Evolutionary conservation across 2,888 invertebrate species (phyloP), one percentile per base, ranked within the genome.

Genomic region (Antheraea assamensis): DNA sequence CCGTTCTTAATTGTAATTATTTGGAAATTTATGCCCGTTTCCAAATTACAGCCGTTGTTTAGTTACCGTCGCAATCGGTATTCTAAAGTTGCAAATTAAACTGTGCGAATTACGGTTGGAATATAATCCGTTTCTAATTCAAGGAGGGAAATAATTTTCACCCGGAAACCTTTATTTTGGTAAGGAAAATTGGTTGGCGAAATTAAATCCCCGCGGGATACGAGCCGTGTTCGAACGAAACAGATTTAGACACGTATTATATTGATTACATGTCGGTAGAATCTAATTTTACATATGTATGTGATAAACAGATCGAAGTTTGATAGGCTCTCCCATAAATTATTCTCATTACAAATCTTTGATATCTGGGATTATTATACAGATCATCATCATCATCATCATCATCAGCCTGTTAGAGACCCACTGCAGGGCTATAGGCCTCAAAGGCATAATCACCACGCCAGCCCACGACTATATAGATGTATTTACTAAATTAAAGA

Each of bases 181-280:
- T 21, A 49, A 71, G 70, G 24, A 72, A 58, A 72, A 72, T 72
- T 61, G 72, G 72, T 72, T 47, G n/a, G 27, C 24, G 2, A 13
- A 31, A 52, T 72, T 61, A 72, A 30, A 30, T 61, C 68, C 35
- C 68, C 10, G 10, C 68, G 35, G 68, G 68, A 68, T 35, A 72
- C 21, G 35, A 68, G 19, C 10, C 10, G 5, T 13, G n/a, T 35
- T 68, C n/a, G 68, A 68, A 35, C 68, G 68, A 35, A 68, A 31
- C 13, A 35, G 68, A 35, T 35, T 68, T 31, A 35, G 68, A 52
- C 55, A 55, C 55, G 52, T 71, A 52, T 52, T 52, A 71, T 31
- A 71, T 71, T 55, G 68, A 7, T 68, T 68, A 35, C 35, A 35
- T n/a, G 10, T 68, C 35, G 35, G 35, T 13, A 3, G 30, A 30